Conservation (phyloP, 1,140 invertebrate genomes). For the Oncopeltus fasciatus region DNA sequence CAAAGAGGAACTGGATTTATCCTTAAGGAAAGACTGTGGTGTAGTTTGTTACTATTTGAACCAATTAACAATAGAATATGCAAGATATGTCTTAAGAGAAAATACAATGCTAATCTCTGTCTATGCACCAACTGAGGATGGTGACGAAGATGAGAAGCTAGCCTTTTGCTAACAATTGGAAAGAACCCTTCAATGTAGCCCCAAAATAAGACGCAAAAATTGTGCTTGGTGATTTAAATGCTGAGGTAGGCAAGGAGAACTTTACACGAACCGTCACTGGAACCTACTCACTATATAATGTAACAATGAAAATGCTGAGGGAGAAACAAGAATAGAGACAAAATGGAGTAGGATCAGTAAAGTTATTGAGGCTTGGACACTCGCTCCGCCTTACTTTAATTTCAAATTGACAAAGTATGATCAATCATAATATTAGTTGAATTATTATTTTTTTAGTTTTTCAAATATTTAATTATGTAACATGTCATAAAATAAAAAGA, state of each 20-base stretch:
- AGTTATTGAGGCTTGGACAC: too few species aligned
- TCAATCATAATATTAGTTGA: too few species aligned
- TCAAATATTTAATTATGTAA: too few species aligned
- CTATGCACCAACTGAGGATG: background rate
- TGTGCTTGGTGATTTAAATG: background rate
- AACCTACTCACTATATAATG: background rate
- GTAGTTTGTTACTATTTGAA: slow-evolving; percentile 1
- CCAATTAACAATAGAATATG: slow-evolving; percentile 17
- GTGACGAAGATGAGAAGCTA: background rate
- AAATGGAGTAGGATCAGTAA: too few species aligned
- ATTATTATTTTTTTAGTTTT: too few species aligned
- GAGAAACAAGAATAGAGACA: too few species aligned
- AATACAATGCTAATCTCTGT: background rate
- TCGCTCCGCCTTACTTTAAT: too few species aligned
- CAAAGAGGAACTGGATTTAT: slow-evolving; percentile 13
- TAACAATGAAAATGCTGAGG: too few species aligned
- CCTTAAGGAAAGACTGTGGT: slow-evolving; percentile 1
- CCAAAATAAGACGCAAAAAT: background rate
- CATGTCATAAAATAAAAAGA: background rate
- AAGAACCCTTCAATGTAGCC: background rate
- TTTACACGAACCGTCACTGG: background rate
- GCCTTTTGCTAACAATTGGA: background rate
- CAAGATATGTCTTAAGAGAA: background rate
- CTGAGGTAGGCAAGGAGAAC: background rate
- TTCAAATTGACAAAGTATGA: too few species aligned